phyloP scores from a whole-genome alignment of 2,113 vertebrate genomes.

The Hippolais icterina region DNA sequence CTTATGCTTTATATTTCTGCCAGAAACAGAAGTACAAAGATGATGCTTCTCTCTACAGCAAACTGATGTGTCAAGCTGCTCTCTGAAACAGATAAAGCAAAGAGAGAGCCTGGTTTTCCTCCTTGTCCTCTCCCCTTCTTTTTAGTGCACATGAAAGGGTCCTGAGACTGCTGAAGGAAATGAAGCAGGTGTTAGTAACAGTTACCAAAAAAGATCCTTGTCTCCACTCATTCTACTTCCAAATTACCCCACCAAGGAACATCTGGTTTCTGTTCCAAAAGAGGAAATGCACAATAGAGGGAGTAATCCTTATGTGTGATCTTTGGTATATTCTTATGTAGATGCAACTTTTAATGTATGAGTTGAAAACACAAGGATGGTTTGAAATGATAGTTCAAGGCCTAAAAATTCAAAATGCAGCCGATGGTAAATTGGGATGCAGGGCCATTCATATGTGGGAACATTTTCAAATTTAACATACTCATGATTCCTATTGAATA shows the following conservation, averaged over 20 bases:
- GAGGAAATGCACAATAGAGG: background rate
- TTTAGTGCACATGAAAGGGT: constrained; percentile 2
- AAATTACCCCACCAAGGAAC: constrained; percentile 14
- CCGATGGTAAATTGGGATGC: background rate
- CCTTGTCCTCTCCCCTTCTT: background rate
- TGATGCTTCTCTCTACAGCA: background rate
- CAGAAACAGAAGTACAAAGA: background rate
- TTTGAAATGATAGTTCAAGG: background rate
- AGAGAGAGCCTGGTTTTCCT: background rate
- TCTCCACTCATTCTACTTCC: background rate
- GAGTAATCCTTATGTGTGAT: background rate
- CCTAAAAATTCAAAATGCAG: background rate
- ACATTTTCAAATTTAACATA: background rate
- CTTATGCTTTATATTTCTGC: constrained; percentile 16
- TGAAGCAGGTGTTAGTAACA: constrained; percentile 48
- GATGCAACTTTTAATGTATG: background rate
- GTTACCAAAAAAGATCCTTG: constrained; percentile 34
- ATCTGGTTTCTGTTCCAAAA: constrained; percentile 59
- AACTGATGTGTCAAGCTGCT: background rate
- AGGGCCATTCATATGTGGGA: background rate
- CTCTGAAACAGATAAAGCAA: background rate
- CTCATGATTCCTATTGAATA: background rate
- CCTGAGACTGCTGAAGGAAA: constrained; percentile 19
- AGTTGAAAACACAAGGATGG: background rate
- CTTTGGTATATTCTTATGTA: background rate